Percentiles rank a stretch among this genome's conserved stretches.
Conservation (phyloP, 2,113 vertebrate genomes). For the Vulpes vulpes region DNA sequence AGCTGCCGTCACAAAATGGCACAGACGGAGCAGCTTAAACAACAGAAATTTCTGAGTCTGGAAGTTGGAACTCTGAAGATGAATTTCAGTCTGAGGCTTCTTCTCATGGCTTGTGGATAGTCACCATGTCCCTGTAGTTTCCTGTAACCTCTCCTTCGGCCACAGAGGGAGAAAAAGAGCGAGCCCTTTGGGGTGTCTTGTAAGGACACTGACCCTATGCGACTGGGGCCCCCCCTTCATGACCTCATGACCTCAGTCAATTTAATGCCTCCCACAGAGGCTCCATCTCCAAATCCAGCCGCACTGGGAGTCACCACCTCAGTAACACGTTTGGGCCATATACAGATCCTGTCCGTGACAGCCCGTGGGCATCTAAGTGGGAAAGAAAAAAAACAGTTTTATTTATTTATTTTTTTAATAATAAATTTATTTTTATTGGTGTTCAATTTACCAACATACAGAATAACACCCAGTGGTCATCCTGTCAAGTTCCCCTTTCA, state of each 20-base stretch:
- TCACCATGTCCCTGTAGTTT: not conserved
- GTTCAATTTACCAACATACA: no score
- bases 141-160: not conserved
- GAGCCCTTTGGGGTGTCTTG: not conserved
- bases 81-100: not conserved
- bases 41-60: not conserved
- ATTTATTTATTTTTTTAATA: no score
- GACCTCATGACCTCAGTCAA: not conserved
- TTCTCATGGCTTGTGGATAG: not conserved
- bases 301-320: not conserved
- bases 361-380: not conserved
- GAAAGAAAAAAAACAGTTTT: not conserved
- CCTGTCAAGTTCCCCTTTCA: no score
- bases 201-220: not conserved
- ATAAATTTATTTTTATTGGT: no score
- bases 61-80: not conserved
- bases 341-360: not conserved
- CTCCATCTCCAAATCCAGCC: not conserved
- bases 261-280: not conserved
- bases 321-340: not conserved
- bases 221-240: not conserved
- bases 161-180: not conserved
- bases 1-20: not conserved
- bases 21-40: not conserved
- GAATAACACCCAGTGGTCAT: no score